Base-by-base conservation (phyloP, 2,113 vertebrate genomes). In the Tympanuchus pallidicinctus region DNA sequence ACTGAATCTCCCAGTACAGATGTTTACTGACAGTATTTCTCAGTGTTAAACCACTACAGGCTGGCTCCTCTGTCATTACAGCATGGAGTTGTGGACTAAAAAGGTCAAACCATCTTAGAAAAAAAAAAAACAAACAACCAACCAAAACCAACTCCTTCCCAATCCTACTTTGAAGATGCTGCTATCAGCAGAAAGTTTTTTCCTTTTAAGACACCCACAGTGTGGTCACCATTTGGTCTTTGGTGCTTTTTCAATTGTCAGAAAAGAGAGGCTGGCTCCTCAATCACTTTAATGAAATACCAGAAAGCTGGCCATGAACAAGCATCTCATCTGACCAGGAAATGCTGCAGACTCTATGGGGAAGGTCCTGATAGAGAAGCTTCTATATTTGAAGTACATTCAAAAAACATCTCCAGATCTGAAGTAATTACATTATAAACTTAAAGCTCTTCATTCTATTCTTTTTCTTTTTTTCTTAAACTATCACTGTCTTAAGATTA, bases 231-330 rank as follows among this genome's bases (percentile, higher is more conserved):
- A 11, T 66, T 77, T 63, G 64, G 73, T 21, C 86, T 86, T 57
- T 6, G 63, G 40, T 82, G 56, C 59, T 82, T 93, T 86, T 93
- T 89, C 79, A 82, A 5, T 70, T 83, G 75, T 91, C 90, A 94
- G 59, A 74, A 87, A 69, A 59, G 50, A 88, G 71, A 94, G 22
- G 36, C 15, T 95, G 71, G 71, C 42, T 85, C 67, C 89, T 94
- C 83, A 66, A 70, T 87, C 80, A 85, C 63, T 87, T 60, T 47
- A 93, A 93, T 79, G 84, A 94, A 54, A 54, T 92, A 77, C 63
- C 84, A 88, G 73, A 83, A 72, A 78, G 50, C 32, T 89, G 80
- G 48, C 57, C 59, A 92, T 75, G 95, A 95, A 94, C 76, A 87
- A 89, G 63, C 45, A 40, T 78, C 76, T 76, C 74, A 82, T 80